Percentiles rank a stretch among this genome's conserved stretches.
Evolutionary conservation across 1,140 invertebrate species (phyloP).

Genomic region (Caenorhabditis elegans): DNA sequence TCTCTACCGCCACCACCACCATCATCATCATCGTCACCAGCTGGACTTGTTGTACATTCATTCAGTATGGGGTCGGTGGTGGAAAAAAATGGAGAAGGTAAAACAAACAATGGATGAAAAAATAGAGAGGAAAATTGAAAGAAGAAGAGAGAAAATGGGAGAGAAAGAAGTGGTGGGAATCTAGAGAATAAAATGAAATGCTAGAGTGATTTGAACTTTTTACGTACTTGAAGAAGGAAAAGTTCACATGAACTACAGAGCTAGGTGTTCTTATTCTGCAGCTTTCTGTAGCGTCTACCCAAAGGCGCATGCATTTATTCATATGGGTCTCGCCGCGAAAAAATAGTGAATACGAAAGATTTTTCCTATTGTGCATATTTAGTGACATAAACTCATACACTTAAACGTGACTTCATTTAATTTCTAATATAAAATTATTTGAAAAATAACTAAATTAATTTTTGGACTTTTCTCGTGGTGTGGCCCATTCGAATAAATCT

Average conservation of each 20-base stretch:
- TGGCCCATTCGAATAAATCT: too few relatives aligned
- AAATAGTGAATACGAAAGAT: too few relatives aligned
- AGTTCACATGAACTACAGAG: neutral
- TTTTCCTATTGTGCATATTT: too few relatives aligned
- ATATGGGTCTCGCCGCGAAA: too few relatives aligned
- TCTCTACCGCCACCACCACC: neutral
- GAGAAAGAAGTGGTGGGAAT: neutral
- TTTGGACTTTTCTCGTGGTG: too few relatives aligned
- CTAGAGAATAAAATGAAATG: neutral
- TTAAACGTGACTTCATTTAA: too few relatives aligned
- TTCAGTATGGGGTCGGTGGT: neutral
- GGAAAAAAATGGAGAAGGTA: neutral
- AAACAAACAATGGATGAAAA: constrained; percentile 24
- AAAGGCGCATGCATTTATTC: too few relatives aligned
- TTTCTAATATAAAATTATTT: too few relatives aligned
- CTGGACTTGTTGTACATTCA: constrained; percentile 2
- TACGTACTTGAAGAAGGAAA: neutral
- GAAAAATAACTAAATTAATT: too few relatives aligned
- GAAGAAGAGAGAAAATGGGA: neutral
- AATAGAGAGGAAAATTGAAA: neutral
- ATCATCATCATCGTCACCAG: neutral
- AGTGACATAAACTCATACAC: too few relatives aligned
- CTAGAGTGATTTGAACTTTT: constrained; percentile 22
- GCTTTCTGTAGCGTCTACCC: too few relatives aligned
- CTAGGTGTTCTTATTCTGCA: too few relatives aligned